A percentile compares a stretch with the other conserved stretches of the same genome.
Conservation (phyloP, 2,888 invertebrate species). For the Ganaspis brasiliensis region DNA sequence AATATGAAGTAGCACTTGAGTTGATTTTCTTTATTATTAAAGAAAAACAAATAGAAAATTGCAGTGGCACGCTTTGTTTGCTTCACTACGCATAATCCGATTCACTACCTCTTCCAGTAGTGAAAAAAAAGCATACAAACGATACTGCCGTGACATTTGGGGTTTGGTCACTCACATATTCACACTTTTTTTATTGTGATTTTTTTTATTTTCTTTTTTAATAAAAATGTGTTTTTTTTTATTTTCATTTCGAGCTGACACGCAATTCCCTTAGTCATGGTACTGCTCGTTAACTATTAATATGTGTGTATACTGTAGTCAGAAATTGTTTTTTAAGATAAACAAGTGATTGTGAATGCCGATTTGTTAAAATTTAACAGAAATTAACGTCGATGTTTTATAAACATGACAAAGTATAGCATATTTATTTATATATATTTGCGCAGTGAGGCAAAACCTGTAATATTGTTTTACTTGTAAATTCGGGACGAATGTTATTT, state of each 20-base stretch:
- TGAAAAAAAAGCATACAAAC: slow-evolving; percentile 26
- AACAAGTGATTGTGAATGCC: slow-evolving; percentile 65
- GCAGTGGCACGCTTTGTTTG: slow-evolving; percentile 28
- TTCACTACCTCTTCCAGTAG: neutral
- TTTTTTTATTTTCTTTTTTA: slow-evolving; percentile 15
- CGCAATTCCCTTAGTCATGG: slow-evolving; percentile 52
- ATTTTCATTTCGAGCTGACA: slow-evolving; percentile 27
- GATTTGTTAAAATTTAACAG: slow-evolving; percentile 80
- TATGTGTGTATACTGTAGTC: slow-evolving; percentile 55
- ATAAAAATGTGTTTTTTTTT: too few species aligned
- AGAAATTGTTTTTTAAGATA: slow-evolving; percentile 67
- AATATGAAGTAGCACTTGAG: neutral
- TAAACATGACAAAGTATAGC: slow-evolving; percentile 79
- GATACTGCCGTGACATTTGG: slow-evolving; percentile 50
- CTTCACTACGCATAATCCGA: slow-evolving; percentile 9
- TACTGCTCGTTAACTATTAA: slow-evolving; percentile 36
- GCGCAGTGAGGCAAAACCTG: slow-evolving; percentile 72
- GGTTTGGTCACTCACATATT: slow-evolving; percentile 49
- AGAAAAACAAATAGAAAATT: neutral
- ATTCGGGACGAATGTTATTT: slow-evolving; percentile 75
- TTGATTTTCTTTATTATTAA: slow-evolving; percentile 19
- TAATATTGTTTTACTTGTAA: slow-evolving; percentile 68
- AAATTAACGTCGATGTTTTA: slow-evolving; percentile 79
- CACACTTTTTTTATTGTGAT: too few species aligned
- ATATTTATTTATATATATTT: slow-evolving; percentile 78